Evolutionary conservation across 1,140 invertebrate genomes (phyloP), one percentile per base, ranked within the genome.

Genomic region (Phocides pigmalion): DNA sequence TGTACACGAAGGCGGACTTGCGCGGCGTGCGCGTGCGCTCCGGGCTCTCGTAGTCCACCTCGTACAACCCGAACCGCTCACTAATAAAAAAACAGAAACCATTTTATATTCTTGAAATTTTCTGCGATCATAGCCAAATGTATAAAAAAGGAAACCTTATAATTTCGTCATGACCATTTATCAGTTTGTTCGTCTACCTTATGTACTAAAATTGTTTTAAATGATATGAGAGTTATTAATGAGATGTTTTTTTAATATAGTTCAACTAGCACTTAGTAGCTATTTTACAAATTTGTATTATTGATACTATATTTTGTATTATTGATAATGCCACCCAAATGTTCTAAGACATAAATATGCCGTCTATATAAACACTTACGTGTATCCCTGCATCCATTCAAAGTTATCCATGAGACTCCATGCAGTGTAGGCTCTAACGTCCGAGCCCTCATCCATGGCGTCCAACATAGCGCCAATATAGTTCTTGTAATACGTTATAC

Each of bases 391-490:
- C 16, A 82, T 74, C 94, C 94, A 95, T 81, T 95, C 94, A 70
- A 95, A 94, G 69, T 94, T 95, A 68, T 95, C 95, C 86, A 95
- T 86, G 2, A 95, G 71, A 41, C 93, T 93, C 95, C 94, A 95
- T 2, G 90, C 91, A 16, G 93, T 93, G 69, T 95, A 95, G 0
- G 86, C 93, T 19, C 49, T 69, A 3, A 92, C 47, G 56, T 91
- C 79, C 14, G 76, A 82, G 3, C 79, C 82, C 2, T 88, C 81
- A 0, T 79, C 76, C 4, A 89, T 79, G 4, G 88, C 84, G 20
- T 88, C 78, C 11, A 84, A 41, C 58, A 90, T 64, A 0, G 77
- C 77, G 12, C 46, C 15, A 5, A 88, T 28, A 54, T 91, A 96
- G 1, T 70, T 72, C 67, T 79, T 76, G 28, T 89, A 91, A 72